These are phyloP conservation scores for Hydropotes inermis DNA, from an alignment of 2,113 vertebrate species.

Conservation along the genomic window DNA sequence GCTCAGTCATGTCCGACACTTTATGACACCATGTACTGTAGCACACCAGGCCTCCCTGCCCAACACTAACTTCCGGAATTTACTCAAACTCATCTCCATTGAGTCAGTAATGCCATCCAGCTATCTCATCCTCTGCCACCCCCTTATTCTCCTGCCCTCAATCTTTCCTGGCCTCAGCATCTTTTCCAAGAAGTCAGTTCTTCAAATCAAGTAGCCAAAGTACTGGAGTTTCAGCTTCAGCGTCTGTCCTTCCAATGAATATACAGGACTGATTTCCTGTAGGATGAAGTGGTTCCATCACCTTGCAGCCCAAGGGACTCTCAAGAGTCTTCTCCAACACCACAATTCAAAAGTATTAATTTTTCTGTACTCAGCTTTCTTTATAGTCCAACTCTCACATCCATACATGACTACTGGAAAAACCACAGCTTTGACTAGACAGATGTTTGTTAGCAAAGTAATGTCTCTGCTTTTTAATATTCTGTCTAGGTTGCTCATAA, in stretches of 20 bases:
- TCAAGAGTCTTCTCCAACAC: not conserved
- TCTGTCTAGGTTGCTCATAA: not conserved
- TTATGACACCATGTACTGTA: not conserved
- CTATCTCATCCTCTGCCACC: not conserved
- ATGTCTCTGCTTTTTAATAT: not conserved
- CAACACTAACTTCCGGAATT: not conserved
- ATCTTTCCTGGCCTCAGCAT: not conserved
- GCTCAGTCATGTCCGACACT: fast-evolving
- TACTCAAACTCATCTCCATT: not conserved
- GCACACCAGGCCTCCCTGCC: not conserved
- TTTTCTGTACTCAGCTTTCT: not conserved
- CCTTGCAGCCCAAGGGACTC: not conserved
- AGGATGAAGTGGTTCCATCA: not conserved
- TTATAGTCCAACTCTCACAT: not conserved
- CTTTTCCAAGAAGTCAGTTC: not conserved
- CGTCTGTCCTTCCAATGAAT: not conserved
- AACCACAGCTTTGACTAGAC: not conserved
- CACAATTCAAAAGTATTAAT: not conserved
- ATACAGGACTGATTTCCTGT: not conserved
- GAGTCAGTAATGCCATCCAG: not conserved
- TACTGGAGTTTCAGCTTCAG: not conserved
- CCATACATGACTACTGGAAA: not conserved
- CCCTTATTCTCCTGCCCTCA: not conserved
- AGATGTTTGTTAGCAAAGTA: not conserved
- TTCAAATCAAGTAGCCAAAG: not conserved